A percentile compares a stretch with the other conserved stretches of the same genome.
Evolutionary conservation across 1,140 invertebrate species (phyloP).

Genomic region (Procambarus virginalis): DNA sequence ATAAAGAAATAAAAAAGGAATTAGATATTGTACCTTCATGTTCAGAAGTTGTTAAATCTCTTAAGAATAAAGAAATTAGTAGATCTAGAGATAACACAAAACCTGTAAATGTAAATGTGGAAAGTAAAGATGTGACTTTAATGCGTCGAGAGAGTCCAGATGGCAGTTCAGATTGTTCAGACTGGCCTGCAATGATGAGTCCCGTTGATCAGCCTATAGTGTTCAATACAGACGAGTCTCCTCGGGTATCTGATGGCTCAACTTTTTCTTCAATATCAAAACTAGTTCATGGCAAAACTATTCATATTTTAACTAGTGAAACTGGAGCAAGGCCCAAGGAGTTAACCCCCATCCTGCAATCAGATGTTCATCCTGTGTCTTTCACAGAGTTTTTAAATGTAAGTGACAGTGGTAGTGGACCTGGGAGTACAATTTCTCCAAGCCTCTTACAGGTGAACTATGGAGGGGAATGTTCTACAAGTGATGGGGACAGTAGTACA

Average conservation of each 20-base stretch:
- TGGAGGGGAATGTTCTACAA: constrained; percentile 21
- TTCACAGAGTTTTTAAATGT: background rate
- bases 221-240: constrained; percentile 14
- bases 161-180: constrained; percentile 49
- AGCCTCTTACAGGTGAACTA: constrained; percentile 54
- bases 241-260: background rate
- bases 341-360: background rate
- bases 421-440: constrained; percentile 40
- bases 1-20: background rate
- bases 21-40: background rate
- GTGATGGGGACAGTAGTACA: constrained; percentile 30
- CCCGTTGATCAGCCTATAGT: background rate
- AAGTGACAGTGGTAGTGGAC: constrained; percentile 35
- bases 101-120: background rate
- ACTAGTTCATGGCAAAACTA: constrained; percentile 14
- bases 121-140: background rate
- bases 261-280: constrained; percentile 4
- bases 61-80: background rate
- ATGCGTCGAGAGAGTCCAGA: constrained; percentile 53
- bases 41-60: background rate
- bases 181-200: constrained; percentile 45
- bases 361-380: background rate
- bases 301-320: background rate
- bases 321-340: constrained; percentile 60
- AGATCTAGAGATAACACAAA: background rate